These are phyloP conservation scores for Scartelaos histophorus DNA, from an alignment of 2,113 vertebrate genomes.

Conservation along the genomic window DNA sequence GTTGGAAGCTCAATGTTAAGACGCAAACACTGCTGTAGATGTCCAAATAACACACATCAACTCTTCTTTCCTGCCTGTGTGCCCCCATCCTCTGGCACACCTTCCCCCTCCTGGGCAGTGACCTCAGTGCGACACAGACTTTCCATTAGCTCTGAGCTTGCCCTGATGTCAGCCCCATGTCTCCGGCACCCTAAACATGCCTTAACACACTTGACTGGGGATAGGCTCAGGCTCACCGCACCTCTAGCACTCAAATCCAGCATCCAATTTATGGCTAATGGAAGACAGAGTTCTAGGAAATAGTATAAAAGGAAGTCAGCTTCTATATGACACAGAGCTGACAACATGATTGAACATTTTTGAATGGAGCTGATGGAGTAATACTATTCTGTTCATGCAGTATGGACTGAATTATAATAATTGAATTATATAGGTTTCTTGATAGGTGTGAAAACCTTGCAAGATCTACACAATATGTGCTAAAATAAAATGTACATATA, in stretches of 20 bases:
- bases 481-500: not conserved
- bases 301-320: not conserved
- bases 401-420: not conserved
- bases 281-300: constrained; percentile 1
- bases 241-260: not conserved
- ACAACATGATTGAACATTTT: not conserved
- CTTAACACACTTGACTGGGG: constrained; percentile 22
- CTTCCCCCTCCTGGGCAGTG: constrained; percentile 42
- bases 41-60: not conserved
- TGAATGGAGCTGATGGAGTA: not conserved
- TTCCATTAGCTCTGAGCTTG: constrained; percentile 54
- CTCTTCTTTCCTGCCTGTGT: constrained; percentile 23
- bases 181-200: constrained; percentile 38
- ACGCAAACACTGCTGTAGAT: constrained; percentile 13
- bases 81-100: constrained; percentile 16
- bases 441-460: not conserved
- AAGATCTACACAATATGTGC: not conserved
- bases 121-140: constrained; percentile 45
- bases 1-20: constrained; percentile 1
- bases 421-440: not conserved
- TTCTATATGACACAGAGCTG: not conserved
- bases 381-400: not conserved
- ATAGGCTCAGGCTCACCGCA: constrained; percentile 6
- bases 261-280: constrained; percentile 1
- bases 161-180: constrained; percentile 36